Base-by-base conservation (phyloP, 2,797 vertebrate species). In the Octomys mimax region DNA sequence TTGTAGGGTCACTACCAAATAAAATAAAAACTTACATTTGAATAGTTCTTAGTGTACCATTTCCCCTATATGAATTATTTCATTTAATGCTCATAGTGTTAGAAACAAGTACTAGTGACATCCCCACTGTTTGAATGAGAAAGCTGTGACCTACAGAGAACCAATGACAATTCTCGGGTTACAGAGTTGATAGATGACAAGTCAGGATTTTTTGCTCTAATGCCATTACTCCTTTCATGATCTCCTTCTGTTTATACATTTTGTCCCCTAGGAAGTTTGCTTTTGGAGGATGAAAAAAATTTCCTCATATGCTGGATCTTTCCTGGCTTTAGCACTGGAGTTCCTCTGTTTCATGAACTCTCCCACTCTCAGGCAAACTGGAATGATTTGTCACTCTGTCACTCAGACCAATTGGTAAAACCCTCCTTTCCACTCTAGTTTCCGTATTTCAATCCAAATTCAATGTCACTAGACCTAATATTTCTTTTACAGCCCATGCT, bases 51-150 rank as follows among this genome's bases (percentile, higher is more conserved):
- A 21, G 52, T 61, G 91, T 79, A 70, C 6, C 59, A 92, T 62
- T 95, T 95, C 84, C n/a, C 77, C 31, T 78, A 68, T 71, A n/a
- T 62, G 31, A 3, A 75, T 91, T 94, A 66, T 95, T 90, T 96
- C 21, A 88, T 79, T 92, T 90, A 89, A n/a, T 86, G 26, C 5
- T 95, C 62, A 49, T 83, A 70, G 36, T 62, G 54, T 87, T 39
- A 10, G 26, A 94, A 5, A 78, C 9, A 0, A 7, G 31, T 78
- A 59, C 77, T 73, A 88, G 54, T 73, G 64, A 88, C 70, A 81
- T 59, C 57, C 75, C 42, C 62, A 57, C 96, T 95, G 93, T 88
- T 46, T 24, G 85, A 22, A 88, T 85, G 61, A 94, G 36, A 88
- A 92, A 83, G 52, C 26, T 86, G 36, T 79, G 62, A 73, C 11